Conservation (phyloP, 2,888 invertebrate genomes). For the Petrophora chlorosata region DNA sequence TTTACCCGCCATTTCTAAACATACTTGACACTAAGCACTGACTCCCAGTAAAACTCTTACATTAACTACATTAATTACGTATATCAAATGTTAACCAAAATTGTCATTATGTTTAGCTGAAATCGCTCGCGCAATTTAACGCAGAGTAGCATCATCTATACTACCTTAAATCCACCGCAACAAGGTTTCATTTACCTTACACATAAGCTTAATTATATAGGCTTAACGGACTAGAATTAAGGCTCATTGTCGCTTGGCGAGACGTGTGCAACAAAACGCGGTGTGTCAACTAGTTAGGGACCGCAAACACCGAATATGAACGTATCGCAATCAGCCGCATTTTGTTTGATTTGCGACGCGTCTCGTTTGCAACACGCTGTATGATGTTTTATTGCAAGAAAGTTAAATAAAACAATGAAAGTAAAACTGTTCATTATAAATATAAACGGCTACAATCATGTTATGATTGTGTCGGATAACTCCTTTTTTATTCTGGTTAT, state of each 20-base stretch:
- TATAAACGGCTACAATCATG: no score
- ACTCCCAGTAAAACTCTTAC: no score
- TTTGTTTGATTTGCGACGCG: slow-evolving; percentile 60
- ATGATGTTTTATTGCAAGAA: slow-evolving; percentile 6
- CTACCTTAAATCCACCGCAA: not conserved
- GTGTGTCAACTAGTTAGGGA: slow-evolving; percentile 57
- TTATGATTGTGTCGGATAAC: no score
- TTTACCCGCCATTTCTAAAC: no score
- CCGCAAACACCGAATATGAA: slow-evolving; percentile 63
- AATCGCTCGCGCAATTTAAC: no score
- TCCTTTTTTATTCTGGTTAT: no score
- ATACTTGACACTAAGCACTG: no score
- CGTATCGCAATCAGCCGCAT: slow-evolving; percentile 57
- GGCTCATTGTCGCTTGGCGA: slow-evolving; percentile 8
- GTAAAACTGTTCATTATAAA: no score
- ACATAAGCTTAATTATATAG: not conserved
- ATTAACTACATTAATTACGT: no score
- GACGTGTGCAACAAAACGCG: slow-evolving; percentile 23
- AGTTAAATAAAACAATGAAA: not conserved
- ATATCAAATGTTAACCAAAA: no score
- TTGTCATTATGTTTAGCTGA: no score
- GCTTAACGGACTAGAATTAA: not conserved
- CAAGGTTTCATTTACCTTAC: not conserved
- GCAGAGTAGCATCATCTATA: no score
- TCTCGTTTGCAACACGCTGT: slow-evolving; percentile 45